A percentile compares a stretch with the other conserved stretches of the same genome.
These are phyloP conservation scores for Notamacropus eugenii DNA, from an alignment of 2,797 vertebrate genomes.

Conservation along the genomic window DNA sequence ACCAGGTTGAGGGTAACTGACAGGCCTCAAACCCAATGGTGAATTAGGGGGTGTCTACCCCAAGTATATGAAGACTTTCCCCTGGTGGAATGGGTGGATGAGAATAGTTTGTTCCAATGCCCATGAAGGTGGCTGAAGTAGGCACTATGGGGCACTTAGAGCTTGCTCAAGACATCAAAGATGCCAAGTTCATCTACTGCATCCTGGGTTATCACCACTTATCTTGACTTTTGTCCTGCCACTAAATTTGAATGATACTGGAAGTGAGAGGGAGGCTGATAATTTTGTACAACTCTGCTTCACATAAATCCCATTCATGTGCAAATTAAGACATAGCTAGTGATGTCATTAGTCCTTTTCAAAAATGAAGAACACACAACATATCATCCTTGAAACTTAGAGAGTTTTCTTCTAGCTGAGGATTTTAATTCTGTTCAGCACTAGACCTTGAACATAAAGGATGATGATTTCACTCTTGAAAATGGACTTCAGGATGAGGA, in stretches of 20 bases:
- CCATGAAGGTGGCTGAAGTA: background rate
- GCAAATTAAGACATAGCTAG: background rate
- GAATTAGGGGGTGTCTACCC: background rate
- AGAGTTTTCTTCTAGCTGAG: background rate
- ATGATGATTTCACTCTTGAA: background rate
- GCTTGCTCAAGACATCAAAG: background rate
- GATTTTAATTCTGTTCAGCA: background rate
- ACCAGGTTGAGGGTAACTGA: background rate
- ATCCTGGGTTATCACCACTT: background rate
- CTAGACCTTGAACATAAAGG: background rate
- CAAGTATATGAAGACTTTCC: background rate
- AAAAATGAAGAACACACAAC: background rate
- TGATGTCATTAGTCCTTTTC: background rate
- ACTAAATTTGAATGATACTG: background rate
- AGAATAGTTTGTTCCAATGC: background rate
- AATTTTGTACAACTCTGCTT: background rate
- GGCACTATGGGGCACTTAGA: background rate
- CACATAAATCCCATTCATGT: background rate
- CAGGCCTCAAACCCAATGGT: background rate
- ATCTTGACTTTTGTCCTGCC: background rate
- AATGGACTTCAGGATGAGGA: background rate
- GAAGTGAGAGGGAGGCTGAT: background rate
- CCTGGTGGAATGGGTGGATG: background rate
- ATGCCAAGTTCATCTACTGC: background rate
- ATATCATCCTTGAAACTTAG: background rate